Percentiles rank a stretch among this genome's conserved stretches.
Conservation (phyloP, 2,113 vertebrate species). For the Oceanites oceanicus region DNA sequence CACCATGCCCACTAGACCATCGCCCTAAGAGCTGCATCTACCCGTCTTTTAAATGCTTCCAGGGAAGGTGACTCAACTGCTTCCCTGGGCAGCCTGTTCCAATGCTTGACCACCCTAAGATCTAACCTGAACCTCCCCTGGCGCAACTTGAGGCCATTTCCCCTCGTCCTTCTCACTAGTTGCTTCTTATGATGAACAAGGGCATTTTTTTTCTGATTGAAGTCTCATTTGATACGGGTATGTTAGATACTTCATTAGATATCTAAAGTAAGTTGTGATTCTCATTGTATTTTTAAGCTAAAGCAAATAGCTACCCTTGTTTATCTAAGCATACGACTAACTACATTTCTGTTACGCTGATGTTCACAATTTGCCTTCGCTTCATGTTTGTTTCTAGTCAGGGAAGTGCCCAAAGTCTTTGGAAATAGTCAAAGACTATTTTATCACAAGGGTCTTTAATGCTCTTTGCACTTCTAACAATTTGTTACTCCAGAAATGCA, state of each 20-base stretch:
- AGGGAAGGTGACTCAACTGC: too few species aligned
- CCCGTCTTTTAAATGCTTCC: too few species aligned
- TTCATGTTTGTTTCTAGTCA: neutral
- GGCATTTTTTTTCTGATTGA: neutral
- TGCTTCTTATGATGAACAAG: accelerated
- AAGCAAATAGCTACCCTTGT: neutral
- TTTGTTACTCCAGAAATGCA: neutral
- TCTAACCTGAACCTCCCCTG: too few species aligned
- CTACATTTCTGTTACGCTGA: neutral
- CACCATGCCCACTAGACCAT: too few species aligned
- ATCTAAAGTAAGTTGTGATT: neutral
- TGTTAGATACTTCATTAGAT: neutral
- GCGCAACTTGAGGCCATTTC: too few species aligned
- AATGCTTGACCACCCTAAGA: too few species aligned
- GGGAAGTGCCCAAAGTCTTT: neutral
- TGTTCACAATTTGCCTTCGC: neutral
- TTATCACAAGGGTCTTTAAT: neutral
- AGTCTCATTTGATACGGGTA: neutral
- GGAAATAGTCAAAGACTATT: neutral
- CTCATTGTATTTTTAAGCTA: neutral
- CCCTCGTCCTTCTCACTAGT: too few species aligned
- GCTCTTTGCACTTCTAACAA: neutral
- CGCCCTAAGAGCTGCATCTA: too few species aligned
- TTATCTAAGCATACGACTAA: neutral
- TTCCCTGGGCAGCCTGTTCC: too few species aligned